phyloP scores from a whole-genome alignment of 2,113 vertebrate species.

The Pituophis catenifer region DNA sequence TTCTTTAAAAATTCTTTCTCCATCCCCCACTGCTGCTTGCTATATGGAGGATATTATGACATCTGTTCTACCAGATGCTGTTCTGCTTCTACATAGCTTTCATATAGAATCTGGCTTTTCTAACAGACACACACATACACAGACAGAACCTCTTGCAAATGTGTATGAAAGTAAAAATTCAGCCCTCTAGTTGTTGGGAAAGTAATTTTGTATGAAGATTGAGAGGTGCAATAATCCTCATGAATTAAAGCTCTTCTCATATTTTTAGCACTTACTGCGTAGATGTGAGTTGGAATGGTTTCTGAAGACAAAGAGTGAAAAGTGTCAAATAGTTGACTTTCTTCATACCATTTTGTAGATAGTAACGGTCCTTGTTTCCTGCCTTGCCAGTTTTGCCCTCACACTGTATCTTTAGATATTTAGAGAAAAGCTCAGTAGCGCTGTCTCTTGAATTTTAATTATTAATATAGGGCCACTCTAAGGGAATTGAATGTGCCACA shows the following conservation, averaged over 20 bases:
- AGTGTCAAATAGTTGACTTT: not conserved
- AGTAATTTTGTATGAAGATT: not conserved
- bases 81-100: slow-evolving; percentile 8
- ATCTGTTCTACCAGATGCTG: slow-evolving; percentile 11
- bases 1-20: not conserved
- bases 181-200: not conserved
- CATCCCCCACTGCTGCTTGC: accelerated
- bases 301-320: not conserved
- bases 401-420: not conserved
- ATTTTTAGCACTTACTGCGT: not conserved
- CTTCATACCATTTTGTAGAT: not conserved
- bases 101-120: not conserved
- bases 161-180: slow-evolving; percentile 8
- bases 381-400: not conserved
- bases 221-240: not conserved
- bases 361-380: not conserved
- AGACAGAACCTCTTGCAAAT: not conserved
- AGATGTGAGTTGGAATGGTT: not conserved
- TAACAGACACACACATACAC: not conserved
- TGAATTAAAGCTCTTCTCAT: not conserved
- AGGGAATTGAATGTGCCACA: not conserved
- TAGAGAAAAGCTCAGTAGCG: not conserved
- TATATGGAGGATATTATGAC: slow-evolving; percentile 23
- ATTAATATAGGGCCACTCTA: not conserved
- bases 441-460: not conserved